Conservation (phyloP, 2,113 vertebrate species). For the Notarius lentiginosus region DNA sequence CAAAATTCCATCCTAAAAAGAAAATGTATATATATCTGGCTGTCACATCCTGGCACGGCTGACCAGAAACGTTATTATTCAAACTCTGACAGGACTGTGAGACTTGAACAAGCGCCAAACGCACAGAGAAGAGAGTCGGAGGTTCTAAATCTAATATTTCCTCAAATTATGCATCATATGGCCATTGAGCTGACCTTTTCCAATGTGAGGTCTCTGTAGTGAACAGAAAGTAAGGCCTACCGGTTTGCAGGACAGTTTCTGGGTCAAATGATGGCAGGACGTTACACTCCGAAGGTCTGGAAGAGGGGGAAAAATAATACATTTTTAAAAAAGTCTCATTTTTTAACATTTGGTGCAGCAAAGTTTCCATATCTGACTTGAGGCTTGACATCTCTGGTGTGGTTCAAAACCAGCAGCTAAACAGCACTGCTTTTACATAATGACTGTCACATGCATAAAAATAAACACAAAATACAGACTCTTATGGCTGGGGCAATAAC, state of each 20-base stretch:
- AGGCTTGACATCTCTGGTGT: neutral
- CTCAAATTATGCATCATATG: neutral
- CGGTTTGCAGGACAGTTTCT: constrained; percentile 93
- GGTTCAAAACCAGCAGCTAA: neutral
- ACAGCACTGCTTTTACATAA: neutral
- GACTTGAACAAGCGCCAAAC: neutral
- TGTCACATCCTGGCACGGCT: neutral
- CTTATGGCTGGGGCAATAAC: neutral
- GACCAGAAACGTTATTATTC: constrained; percentile 2
- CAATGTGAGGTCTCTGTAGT: neutral
- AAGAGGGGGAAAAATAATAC: neutral
- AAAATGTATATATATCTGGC: neutral
- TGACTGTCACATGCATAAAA: neutral
- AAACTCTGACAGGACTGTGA: neutral
- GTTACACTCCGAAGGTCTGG: constrained; percentile 85
- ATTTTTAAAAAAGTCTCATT: neutral
- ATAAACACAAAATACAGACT: neutral
- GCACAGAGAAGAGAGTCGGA: neutral
- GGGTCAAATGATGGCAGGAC: constrained; percentile 94
- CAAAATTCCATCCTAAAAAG: neutral
- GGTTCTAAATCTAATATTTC: neutral
- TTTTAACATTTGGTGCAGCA: neutral
- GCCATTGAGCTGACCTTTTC: too few relatives aligned
- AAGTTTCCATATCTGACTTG: neutral
- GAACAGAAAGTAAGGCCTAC: constrained; percentile 65